These are phyloP conservation scores for Campoletis sonorensis DNA, from an alignment of 1,140 invertebrate genomes.

Conservation along the genomic window DNA sequence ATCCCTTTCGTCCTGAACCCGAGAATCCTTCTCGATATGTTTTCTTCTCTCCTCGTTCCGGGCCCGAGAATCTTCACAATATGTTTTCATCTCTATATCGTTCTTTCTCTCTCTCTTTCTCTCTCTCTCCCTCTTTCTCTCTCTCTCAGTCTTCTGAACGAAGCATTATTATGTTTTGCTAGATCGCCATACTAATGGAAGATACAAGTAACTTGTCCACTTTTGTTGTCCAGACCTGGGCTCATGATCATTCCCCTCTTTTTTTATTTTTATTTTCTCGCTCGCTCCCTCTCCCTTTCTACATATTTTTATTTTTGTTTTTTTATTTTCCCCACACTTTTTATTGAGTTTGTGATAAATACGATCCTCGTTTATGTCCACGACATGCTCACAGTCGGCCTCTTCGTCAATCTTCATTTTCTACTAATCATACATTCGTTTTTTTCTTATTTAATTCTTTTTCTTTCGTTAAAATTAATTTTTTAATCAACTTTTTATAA, in stretches of 20 bases:
- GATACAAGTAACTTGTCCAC: conserved; percentile 35
- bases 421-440: background rate
- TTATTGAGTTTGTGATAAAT: conserved; percentile 21
- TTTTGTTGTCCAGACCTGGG: conserved; percentile 29
- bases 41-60: background rate
- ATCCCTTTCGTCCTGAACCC: background rate
- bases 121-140: too few relatives aligned
- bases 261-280: background rate
- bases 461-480: background rate
- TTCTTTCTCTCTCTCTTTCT: too few relatives aligned
- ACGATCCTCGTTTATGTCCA: background rate
- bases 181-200: background rate
- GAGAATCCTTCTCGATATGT: conserved; percentile 15
- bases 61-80: conserved; percentile 2
- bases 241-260: conserved; percentile 8
- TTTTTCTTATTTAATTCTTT: background rate
- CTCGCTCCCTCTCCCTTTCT: background rate
- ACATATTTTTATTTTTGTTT: background rate
- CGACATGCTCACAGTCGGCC: background rate
- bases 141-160: background rate
- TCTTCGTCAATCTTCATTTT: background rate
- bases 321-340: background rate
- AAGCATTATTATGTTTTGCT: conserved; percentile 37
- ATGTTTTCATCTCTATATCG: conserved; percentile 1
- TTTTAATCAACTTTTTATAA: background rate